Conservation (phyloP, 2,888 invertebrate species). For the Apantesis nais region DNA sequence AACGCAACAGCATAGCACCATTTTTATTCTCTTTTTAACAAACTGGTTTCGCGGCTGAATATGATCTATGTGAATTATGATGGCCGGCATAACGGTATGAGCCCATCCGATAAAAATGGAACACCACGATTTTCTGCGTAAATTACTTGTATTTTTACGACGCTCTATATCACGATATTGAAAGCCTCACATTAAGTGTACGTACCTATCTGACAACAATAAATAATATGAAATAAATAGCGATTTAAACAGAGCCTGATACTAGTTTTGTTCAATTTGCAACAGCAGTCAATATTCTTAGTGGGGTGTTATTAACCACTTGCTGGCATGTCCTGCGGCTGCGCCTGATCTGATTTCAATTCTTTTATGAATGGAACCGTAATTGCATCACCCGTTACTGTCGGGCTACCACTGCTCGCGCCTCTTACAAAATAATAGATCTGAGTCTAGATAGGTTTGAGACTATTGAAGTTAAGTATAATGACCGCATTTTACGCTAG, state of each 20-base stretch:
- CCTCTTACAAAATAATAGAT: conserved; percentile 73
- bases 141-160: conserved; percentile 51
- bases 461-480: conserved; percentile 67
- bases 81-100: conserved; percentile 56
- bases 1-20: conserved; percentile 15
- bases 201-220: conserved; percentile 51
- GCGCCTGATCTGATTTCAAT: conserved; percentile 74
- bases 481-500: conserved; percentile 57
- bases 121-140: conserved; percentile 38
- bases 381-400: conserved; percentile 70
- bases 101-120: conserved; percentile 45
- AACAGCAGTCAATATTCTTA: conserved; percentile 75
- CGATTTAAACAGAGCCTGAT: conserved; percentile 72
- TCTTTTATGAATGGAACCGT: conserved; percentile 79
- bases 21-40: conserved; percentile 55
- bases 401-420: conserved; percentile 50
- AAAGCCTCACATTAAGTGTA: conserved; percentile 49
- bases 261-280: conserved; percentile 78
- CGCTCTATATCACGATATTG: conserved; percentile 45
- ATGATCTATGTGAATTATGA: conserved; percentile 63
- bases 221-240: conserved; percentile 69
- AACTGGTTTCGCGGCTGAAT: conserved; percentile 56
- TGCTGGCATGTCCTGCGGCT: conserved; percentile 70
- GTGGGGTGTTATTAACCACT: conserved; percentile 79
- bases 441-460: conserved; percentile 61